These are phyloP conservation scores for Nycticebus coucang DNA, from an alignment of 2,113 vertebrate genomes.

Conservation along the genomic window DNA sequence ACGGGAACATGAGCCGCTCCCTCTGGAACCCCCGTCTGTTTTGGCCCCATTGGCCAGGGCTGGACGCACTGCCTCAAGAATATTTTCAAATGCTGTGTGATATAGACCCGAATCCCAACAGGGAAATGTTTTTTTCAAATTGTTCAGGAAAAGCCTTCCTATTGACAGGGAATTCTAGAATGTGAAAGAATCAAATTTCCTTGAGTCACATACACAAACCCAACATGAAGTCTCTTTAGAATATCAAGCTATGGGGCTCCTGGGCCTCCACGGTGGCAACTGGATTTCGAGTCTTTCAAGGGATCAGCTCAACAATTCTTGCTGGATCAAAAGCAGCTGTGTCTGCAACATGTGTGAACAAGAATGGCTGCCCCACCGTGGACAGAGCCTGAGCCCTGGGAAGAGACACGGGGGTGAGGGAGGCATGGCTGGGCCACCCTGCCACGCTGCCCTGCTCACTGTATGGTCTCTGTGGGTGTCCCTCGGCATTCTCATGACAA, in stretches of 20 bases:
- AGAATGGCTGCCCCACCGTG: neutral
- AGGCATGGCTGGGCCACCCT: accelerated
- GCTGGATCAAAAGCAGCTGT: neutral
- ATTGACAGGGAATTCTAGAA: neutral
- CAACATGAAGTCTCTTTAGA: neutral
- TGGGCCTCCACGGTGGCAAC: neutral
- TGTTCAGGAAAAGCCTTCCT: neutral
- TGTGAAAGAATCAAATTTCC: neutral
- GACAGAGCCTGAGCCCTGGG: neutral
- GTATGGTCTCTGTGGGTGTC: neutral
- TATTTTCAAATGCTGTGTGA: neutral
- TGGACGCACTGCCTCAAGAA: accelerated
- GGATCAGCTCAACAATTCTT: neutral
- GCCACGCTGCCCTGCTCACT: accelerated
- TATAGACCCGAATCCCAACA: neutral
- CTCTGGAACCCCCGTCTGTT: neutral
- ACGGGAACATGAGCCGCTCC: accelerated
- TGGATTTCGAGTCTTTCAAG: neutral
- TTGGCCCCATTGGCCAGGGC: neutral
- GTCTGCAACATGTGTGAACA: accelerated
- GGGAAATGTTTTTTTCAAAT: neutral
- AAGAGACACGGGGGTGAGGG: accelerated
- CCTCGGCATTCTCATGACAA: accelerated
- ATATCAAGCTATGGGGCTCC: neutral
- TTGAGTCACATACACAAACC: neutral